phyloP scores from a whole-genome alignment of 2,797 vertebrate genomes.

The Macropodus opercularis region DNA sequence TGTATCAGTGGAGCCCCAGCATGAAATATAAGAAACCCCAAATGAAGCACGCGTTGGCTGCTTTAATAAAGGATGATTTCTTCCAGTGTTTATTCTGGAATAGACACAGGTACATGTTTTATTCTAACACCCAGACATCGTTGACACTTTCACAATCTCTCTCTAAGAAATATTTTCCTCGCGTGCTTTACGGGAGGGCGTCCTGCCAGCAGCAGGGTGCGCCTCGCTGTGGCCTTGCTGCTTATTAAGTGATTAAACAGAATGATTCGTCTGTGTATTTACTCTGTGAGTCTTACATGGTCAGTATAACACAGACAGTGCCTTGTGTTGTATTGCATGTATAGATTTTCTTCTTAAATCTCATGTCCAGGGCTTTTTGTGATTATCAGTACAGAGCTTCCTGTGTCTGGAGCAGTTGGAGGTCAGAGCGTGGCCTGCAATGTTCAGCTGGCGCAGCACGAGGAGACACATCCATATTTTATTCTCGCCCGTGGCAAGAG shows the following conservation, averaged over 20 bases:
- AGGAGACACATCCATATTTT: slow-evolving; percentile 77
- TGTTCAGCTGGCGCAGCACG: slow-evolving; percentile 49
- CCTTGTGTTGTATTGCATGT: too few relatives aligned
- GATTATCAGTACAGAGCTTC: slow-evolving; percentile 19
- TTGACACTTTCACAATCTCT: not conserved
- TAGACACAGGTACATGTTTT: too few relatives aligned
- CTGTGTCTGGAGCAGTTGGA: slow-evolving; percentile 53
- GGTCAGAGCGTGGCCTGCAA: slow-evolving; percentile 54
- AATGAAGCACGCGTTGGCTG: too few relatives aligned
- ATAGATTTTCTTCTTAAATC: slow-evolving; percentile 17
- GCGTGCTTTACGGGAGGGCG: slow-evolving; percentile 10
- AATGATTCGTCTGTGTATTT: slow-evolving; percentile 29
- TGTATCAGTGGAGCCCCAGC: too few relatives aligned
- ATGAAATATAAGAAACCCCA: too few relatives aligned
- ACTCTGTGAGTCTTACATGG: too few relatives aligned
- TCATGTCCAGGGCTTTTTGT: slow-evolving; percentile 14
- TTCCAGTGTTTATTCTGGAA: too few relatives aligned
- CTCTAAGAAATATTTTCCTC: slow-evolving; percentile 2
- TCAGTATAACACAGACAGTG: too few relatives aligned
- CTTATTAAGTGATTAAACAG: slow-evolving; percentile 34
- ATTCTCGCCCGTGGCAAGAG: slow-evolving; percentile 72
- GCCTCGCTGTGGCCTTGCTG: slow-evolving; percentile 19
- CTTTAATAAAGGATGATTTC: too few relatives aligned
- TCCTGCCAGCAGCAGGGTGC: slow-evolving; percentile 29
- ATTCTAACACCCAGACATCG: not conserved